A percentile compares a stretch with the other conserved stretches of the same genome.
Conservation (phyloP, 2,797 vertebrate genomes). For the Acrocephalus scirpaceus region DNA sequence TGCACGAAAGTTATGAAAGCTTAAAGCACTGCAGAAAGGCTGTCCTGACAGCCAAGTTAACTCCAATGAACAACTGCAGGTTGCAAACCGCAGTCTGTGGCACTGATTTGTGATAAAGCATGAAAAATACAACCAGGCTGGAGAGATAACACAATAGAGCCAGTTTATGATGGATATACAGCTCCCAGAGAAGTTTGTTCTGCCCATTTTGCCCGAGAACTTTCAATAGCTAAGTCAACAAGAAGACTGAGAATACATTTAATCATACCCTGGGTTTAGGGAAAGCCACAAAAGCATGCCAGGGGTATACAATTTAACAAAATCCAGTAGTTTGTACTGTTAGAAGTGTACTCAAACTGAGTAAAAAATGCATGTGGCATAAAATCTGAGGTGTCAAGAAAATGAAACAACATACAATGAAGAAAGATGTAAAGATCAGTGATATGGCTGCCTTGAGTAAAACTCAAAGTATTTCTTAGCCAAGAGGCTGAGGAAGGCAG, state of each 20-base stretch:
- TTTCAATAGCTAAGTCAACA: constrained; percentile 16
- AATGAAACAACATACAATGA: background rate
- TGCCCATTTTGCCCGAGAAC: background rate
- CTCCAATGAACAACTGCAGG: background rate
- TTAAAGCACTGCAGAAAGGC: background rate
- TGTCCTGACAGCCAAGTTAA: constrained; percentile 25
- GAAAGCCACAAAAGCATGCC: background rate
- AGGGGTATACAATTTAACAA: background rate
- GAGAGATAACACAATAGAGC: background rate
- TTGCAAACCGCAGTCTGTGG: background rate
- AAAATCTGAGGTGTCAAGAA: constrained; percentile 1
- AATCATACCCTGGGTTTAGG: background rate
- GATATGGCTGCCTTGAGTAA: background rate
- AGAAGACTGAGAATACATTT: constrained; percentile 1
- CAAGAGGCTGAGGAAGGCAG: background rate
- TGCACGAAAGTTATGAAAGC: background rate
- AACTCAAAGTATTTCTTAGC: background rate
- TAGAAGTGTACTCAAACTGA: background rate
- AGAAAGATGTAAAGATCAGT: background rate
- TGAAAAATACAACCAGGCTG: constrained; percentile 29
- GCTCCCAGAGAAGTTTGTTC: constrained; percentile 19
- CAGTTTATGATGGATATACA: constrained; percentile 21
- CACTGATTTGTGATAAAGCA: constrained; percentile 21
- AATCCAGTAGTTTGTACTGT: background rate
- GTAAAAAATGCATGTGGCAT: background rate